These are phyloP conservation scores for Drosophila fulvimacula DNA, from an alignment of 2,888 invertebrate genomes.

Conservation along the genomic window DNA sequence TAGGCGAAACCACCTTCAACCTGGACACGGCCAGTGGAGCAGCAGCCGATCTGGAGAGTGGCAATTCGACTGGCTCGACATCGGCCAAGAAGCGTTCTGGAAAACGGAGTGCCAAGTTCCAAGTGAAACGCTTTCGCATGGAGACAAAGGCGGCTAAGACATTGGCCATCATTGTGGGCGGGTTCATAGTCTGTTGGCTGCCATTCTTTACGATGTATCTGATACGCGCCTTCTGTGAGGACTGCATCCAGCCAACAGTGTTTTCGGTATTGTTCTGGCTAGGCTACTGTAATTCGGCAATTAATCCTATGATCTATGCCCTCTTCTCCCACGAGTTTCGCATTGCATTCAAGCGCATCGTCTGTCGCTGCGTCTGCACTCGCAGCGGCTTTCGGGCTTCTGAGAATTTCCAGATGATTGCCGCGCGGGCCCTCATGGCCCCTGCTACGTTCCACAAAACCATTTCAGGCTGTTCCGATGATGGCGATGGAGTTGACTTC, in stretches of 20 bases:
- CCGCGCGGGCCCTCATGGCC: constrained; percentile 83
- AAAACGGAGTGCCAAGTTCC: constrained; percentile 94
- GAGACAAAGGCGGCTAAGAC: constrained; percentile 99
- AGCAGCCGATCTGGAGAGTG: constrained; percentile 58
- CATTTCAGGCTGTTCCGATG: constrained; percentile 84
- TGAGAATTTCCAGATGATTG: constrained; percentile 84
- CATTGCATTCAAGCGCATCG: constrained; percentile 96
- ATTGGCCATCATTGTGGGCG: constrained; percentile 97
- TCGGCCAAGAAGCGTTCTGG: constrained; percentile 89
- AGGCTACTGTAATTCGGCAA: constrained; percentile 98
- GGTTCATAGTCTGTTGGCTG: constrained; percentile 98
- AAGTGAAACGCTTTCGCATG: constrained; percentile 96
- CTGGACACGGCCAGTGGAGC: constrained; percentile 58
- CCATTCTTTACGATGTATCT: constrained; percentile 98
- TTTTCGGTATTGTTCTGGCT: constrained; percentile 98
- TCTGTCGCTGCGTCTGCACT: constrained; percentile 93
- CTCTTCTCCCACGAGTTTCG: constrained; percentile 97
- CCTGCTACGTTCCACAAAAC: constrained; percentile 85
- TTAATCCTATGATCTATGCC: constrained; percentile 97
- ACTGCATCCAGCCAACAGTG: constrained; percentile 93
- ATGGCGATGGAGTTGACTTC: constrained; percentile 82
- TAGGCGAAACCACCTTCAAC: constrained; percentile 83
- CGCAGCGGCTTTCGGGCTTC: constrained; percentile 84
- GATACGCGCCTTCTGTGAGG: constrained; percentile 93
- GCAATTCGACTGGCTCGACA: constrained; percentile 46